phyloP scores from a whole-genome alignment of 2,888 invertebrate species.

The Chrysomela aeneicollis region DNA sequence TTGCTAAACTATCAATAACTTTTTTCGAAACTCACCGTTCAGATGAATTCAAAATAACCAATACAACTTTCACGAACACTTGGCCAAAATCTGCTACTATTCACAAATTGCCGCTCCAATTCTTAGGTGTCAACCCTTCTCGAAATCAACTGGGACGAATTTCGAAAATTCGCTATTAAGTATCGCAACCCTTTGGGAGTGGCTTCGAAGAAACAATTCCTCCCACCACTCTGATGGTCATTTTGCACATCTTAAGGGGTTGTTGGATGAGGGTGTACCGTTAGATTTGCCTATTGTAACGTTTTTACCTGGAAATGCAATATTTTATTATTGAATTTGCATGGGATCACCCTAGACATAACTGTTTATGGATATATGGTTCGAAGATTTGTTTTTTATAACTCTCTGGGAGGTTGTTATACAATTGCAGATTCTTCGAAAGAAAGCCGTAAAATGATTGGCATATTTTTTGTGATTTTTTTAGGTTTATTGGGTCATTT shows the following conservation, averaged over 20 bases:
- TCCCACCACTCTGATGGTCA: conserved; percentile 9
- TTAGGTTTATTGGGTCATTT: not conserved
- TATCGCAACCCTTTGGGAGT: conserved; percentile 16
- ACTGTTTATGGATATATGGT: conserved; percentile 33
- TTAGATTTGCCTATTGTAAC: conserved; percentile 28
- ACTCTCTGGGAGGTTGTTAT: conserved; percentile 1
- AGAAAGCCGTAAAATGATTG: not conserved
- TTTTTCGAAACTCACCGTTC: not conserved
- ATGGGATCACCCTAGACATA: conserved; percentile 18
- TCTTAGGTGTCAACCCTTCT: conserved; percentile 3
- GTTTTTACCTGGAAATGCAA: conserved; percentile 28
- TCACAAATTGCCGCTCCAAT: not conserved
- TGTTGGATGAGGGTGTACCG: conserved; percentile 24
- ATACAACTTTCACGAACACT: not conserved
- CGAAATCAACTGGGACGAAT: conserved; percentile 7
- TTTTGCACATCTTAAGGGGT: conserved; percentile 15
- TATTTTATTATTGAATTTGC: conserved; percentile 22
- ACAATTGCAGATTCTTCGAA: not conserved
- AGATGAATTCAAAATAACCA: not conserved
- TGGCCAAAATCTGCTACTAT: not conserved
- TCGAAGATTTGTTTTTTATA: conserved; percentile 25
- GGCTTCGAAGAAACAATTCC: not conserved
- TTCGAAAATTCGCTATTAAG: conserved; percentile 13
- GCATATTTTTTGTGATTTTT: not conserved
- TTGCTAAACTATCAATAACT: not conserved